These are phyloP conservation scores for Enteromius mattozi DNA, from an alignment of 2,797 vertebrate species.

Conservation along the genomic window DNA sequence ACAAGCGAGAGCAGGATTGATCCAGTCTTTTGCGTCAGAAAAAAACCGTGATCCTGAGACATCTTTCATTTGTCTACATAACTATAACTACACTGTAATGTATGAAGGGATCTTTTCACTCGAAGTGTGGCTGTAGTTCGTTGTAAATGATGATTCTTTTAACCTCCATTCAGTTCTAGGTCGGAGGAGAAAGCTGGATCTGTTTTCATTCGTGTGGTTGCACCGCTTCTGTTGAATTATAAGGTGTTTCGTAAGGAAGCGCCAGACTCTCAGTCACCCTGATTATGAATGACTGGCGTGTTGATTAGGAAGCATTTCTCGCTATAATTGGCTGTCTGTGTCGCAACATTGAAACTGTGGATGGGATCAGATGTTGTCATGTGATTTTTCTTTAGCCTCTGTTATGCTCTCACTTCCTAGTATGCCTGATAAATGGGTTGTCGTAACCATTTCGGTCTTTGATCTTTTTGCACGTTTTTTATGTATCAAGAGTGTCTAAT, in stretches of 20 bases:
- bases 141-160: background rate
- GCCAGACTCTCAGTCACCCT: background rate
- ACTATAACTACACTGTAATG: background rate
- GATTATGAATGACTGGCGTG: background rate
- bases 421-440: conserved; percentile 4
- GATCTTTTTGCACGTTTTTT: background rate
- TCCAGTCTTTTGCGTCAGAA: background rate
- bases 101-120: background rate
- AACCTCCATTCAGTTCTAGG: background rate
- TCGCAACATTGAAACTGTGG: conserved; percentile 49
- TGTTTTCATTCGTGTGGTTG: background rate
- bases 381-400: conserved; percentile 29
- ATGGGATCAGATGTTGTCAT: conserved; percentile 54
- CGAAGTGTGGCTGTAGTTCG: background rate
- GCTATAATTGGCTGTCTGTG: conserved; percentile 45
- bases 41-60: background rate
- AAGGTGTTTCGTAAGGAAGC: background rate
- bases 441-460: background rate
- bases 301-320: conserved; percentile 13
- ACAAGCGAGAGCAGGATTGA: background rate
- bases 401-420: conserved; percentile 34
- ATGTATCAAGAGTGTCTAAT: background rate
- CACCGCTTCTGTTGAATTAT: background rate
- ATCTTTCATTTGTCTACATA: background rate
- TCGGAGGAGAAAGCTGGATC: background rate